These are phyloP conservation scores for Pterocles burchelli DNA, from an alignment of 2,113 vertebrate genomes.

Conservation along the genomic window DNA sequence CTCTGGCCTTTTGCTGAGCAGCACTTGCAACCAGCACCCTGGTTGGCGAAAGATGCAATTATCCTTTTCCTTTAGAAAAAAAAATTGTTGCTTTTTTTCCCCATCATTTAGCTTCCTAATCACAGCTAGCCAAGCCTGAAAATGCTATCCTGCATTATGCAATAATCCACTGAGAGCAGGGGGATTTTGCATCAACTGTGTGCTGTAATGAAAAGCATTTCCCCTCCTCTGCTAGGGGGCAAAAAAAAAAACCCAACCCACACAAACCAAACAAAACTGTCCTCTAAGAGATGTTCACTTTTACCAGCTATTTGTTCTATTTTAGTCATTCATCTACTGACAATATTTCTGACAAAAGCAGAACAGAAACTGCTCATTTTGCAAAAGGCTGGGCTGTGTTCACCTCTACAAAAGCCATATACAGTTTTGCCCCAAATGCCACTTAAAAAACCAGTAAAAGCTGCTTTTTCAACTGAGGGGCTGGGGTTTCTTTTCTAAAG, in stretches of 20 bases:
- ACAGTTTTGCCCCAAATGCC: background rate
- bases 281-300: constrained; percentile 9
- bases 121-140: constrained; percentile 38
- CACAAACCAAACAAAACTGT: constrained; percentile 23
- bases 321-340: background rate
- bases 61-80: background rate
- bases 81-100: background rate
- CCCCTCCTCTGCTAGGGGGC: background rate
- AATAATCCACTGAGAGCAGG: constrained; percentile 12
- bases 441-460: background rate
- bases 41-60: background rate
- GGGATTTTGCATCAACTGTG: background rate
- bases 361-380: constrained; percentile 7
- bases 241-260: background rate
- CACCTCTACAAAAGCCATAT: background rate
- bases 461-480: background rate
- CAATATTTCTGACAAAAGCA: background rate
- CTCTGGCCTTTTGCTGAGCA: background rate
- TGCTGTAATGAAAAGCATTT: background rate
- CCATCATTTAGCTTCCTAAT: constrained; percentile 42
- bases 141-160: constrained; percentile 44
- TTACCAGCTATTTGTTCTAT: constrained; percentile 21
- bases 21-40: background rate
- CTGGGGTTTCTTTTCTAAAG: background rate
- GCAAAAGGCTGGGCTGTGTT: background rate